Evolutionary conservation across 2,797 vertebrate species (phyloP).

Genomic region (Valencia hispanica): DNA sequence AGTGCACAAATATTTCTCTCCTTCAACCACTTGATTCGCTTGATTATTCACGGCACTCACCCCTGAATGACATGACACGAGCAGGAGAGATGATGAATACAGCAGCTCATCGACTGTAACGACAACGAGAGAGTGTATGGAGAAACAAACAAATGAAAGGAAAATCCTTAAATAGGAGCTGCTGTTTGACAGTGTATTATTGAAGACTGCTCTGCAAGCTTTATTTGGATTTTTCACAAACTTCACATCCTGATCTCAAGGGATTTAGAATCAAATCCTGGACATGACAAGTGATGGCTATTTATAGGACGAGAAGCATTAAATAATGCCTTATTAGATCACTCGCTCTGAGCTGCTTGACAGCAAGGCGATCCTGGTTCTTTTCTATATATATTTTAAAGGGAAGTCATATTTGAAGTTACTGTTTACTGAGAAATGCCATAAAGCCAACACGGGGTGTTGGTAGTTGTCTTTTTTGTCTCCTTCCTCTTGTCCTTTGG

Average conservation of each 20-base stretch:
- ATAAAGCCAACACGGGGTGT: conserved; percentile 36
- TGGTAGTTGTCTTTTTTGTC: conserved; percentile 13
- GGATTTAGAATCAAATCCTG: conserved; percentile 68
- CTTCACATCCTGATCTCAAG: conserved; percentile 53
- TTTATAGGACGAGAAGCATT: conserved; percentile 60
- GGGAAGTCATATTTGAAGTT: conserved; percentile 48
- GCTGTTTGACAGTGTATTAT: conserved; percentile 57
- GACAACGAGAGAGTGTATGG: neutral
- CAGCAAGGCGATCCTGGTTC: conserved; percentile 44
- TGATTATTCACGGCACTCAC: conserved; percentile 52
- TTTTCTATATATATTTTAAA: conserved; percentile 38
- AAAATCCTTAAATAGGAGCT: conserved; percentile 56
- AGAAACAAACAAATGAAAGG: conserved; percentile 44
- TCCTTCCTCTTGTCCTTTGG: conserved; percentile 1
- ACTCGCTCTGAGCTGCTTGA: conserved; percentile 44
- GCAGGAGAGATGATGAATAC: conserved; percentile 44
- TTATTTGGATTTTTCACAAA: conserved; percentile 60
- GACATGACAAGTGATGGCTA: conserved; percentile 68
- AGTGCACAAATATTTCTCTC: conserved; percentile 25
- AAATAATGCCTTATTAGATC: conserved; percentile 68
- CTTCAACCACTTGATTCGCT: conserved; percentile 41
- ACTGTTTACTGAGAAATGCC: conserved; percentile 52
- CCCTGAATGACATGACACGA: conserved; percentile 44
- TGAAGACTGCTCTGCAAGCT: conserved; percentile 47
- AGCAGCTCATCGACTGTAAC: conserved; percentile 28